Conservation (phyloP, 1,140 invertebrate genomes). For the Papilio machaon region DNA sequence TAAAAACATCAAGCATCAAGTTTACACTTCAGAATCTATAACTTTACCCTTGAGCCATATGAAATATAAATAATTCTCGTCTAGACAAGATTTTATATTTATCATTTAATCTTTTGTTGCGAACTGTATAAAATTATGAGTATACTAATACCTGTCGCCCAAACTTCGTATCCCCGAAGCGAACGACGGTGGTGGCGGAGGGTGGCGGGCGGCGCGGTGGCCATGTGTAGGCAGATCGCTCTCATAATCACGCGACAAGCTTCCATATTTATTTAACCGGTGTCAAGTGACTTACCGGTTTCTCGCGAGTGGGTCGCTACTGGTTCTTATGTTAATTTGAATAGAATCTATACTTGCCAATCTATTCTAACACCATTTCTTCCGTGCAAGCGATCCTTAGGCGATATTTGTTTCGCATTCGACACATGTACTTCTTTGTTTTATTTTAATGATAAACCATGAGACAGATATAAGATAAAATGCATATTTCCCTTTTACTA, state of each 20-base stretch:
- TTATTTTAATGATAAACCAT: constrained; percentile 42
- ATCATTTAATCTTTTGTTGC: constrained; percentile 27
- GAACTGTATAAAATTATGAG: constrained; percentile 18
- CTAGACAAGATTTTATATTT: constrained; percentile 4
- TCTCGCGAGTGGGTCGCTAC: constrained; percentile 72
- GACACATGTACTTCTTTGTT: not conserved
- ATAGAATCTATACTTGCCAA: constrained; percentile 61
- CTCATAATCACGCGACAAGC: constrained; percentile 73
- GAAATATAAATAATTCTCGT: constrained; percentile 10
- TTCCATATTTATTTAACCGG: constrained; percentile 78
- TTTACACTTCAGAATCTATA: constrained; percentile 5
- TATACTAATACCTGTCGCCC: constrained; percentile 35
- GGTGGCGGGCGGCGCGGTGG: constrained; percentile 11
- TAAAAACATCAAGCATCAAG: not conserved
- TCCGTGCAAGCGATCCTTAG: constrained; percentile 24
- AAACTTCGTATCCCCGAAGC: constrained; percentile 9
- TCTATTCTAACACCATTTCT: constrained; percentile 42
- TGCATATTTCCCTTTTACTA: constrained; percentile 53
- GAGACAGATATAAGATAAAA: constrained; percentile 49
- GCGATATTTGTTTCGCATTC: not conserved
- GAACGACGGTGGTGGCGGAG: not conserved
- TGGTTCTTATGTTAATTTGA: constrained; percentile 73
- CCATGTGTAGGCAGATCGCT: constrained; percentile 75
- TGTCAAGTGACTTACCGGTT: constrained; percentile 77
- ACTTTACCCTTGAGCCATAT: not conserved